Base-by-base conservation (phyloP, 2,797 vertebrate genomes). In the Peromyscus attwateri region DNA sequence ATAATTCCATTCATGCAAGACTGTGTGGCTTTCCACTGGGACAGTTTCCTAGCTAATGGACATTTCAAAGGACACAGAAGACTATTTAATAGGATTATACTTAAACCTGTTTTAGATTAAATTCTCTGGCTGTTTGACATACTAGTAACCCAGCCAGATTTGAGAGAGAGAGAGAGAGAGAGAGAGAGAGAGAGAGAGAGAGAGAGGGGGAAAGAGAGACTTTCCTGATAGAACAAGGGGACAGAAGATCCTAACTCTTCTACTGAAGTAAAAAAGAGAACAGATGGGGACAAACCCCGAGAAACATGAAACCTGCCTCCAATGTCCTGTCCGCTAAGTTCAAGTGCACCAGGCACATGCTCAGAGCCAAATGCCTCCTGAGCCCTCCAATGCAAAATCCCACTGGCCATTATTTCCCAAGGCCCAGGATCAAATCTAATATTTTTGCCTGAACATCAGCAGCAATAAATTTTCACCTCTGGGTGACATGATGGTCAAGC, bases 41-140 rank as follows among this genome's bases (percentile, higher is more conserved):
- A 49, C 92, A 76, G 83, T 66, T 91, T 82, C 37, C 40, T 9
- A 34, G 31, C 31, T 91, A 82, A 94, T 91, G 40, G 62, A 95
- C 96, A 96, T 92, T 97, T 96, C 96, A 96, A 96, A 97, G 94
- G 66, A 95, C 75, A 91, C 91, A 89, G 88, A 94, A 96, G 57
- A 80, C 64, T 46, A 60, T 95, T 92, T 95, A 89, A 94, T 79
- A 96, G 93, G 96, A 92, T 97, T 96, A 96, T 95, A 70, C 37
- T 71, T 87, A 96, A 96, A 94, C 88, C 95, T 71, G 85, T 95
- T 95, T 92, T 21, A 95, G 92, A 96, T 97, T 96, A 92, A 94
- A 91, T 92, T 92, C 92, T 95, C n/a, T 89, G 87, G 37, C 81
- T 87, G n/a, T 81, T 90, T 96, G 91, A 95, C 75, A 95, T 75